A percentile compares a stretch with the other conserved stretches of the same genome.
phyloP scores from a whole-genome alignment of 2,113 vertebrate genomes.

The Calidris pygmaea region DNA sequence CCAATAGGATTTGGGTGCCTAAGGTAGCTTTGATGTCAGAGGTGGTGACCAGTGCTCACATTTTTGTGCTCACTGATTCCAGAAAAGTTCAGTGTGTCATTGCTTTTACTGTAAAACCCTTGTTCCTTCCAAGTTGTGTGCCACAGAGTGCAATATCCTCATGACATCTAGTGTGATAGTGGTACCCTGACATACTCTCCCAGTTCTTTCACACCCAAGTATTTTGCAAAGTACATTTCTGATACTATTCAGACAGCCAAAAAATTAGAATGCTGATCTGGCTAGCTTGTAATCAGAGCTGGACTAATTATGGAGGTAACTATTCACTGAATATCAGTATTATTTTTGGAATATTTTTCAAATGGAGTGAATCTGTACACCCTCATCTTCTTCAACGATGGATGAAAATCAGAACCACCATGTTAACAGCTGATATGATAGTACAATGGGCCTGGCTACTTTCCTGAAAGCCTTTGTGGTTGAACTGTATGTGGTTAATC shows the following conservation, averaged over 20 bases:
- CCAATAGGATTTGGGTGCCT: background rate
- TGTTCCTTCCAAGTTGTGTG: background rate
- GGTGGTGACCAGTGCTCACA: background rate
- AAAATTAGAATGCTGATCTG: background rate
- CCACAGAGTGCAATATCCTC: background rate
- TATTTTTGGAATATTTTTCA: background rate
- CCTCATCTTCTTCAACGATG: background rate
- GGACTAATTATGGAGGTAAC: background rate
- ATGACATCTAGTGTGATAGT: background rate
- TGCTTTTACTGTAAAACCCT: background rate
- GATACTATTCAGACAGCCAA: background rate
- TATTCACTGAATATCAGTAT: background rate
- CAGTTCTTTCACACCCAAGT: background rate
- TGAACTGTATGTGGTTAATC: background rate
- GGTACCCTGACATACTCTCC: background rate
- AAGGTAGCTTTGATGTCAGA: background rate
- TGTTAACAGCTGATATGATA: background rate
- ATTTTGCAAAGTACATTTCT: background rate
- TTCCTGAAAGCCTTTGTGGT: background rate
- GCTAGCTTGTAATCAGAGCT: background rate
- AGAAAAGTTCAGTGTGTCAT: background rate
- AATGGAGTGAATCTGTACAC: background rate
- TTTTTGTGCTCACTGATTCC: background rate
- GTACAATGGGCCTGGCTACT: background rate
- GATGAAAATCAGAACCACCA: background rate